A percentile compares a stretch with the other conserved stretches of the same genome.
phyloP scores from a whole-genome alignment of 2,888 invertebrate genomes.

The Callinectes sapidus region DNA sequence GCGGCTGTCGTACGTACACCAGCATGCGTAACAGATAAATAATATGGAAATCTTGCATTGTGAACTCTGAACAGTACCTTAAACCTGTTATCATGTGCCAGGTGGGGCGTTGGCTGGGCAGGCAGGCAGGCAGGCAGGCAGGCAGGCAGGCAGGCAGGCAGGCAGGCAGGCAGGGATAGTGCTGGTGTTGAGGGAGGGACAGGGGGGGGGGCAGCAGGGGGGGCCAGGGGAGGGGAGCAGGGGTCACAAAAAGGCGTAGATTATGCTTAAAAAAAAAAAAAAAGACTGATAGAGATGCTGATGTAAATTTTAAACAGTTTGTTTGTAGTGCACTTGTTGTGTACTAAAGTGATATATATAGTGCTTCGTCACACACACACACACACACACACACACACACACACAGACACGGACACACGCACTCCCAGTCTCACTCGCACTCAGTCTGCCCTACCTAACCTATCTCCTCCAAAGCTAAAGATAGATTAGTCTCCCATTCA shows the following conservation, averaged over 20 bases:
- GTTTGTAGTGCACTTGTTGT: not conserved
- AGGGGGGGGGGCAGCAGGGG: not conserved
- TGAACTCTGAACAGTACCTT: not conserved
- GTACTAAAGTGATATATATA: not conserved
- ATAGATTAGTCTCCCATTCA: not conserved
- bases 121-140: not conserved
- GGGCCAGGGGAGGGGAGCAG: not conserved
- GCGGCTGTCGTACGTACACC: not conserved
- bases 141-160: no score
- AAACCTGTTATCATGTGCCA: not conserved
- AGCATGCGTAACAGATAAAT: not conserved
- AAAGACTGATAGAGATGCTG: not conserved
- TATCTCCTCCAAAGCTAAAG: not conserved
- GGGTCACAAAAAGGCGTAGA: not conserved
- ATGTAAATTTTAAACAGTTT: not conserved
- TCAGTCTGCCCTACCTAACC: conserved; percentile 10
- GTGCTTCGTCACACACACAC: not conserved
- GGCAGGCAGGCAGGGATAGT: not conserved
- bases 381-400: conserved; percentile 5
- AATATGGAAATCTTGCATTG: conserved; percentile 5
- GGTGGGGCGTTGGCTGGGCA: not conserved
- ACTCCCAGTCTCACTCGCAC: not conserved
- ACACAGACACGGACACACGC: not conserved
- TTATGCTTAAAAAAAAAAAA: no score
- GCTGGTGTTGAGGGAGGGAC: not conserved